A percentile compares a stretch with the other conserved stretches of the same genome.
Evolutionary conservation across 1,140 invertebrate species (phyloP).

Genomic region (Ceratina japonica): DNA sequence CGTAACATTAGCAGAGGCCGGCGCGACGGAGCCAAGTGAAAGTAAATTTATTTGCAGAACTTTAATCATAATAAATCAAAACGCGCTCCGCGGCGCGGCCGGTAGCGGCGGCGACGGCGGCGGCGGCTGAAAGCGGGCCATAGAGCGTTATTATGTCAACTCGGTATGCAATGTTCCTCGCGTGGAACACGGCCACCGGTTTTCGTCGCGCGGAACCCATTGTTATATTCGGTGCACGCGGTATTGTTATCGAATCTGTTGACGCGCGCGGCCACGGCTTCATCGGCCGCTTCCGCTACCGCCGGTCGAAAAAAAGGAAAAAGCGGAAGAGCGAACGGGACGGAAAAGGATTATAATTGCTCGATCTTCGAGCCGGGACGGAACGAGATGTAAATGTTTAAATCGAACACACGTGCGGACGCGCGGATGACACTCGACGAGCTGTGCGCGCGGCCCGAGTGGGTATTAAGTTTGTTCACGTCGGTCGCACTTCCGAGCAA

Average conservation of each 20-base stretch:
- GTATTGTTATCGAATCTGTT: conserved; percentile 17
- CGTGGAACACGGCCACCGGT: not conserved
- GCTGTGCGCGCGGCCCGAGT: not conserved
- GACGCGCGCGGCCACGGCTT: not conserved
- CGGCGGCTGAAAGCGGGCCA: conserved; percentile 6
- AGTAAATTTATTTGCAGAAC: conserved; percentile 27
- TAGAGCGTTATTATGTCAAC: conserved; percentile 25
- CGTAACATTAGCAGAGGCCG: conserved; percentile 9
- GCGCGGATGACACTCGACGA: not conserved
- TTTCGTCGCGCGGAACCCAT: not conserved
- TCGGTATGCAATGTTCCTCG: conserved; percentile 18
- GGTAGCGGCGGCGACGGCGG: too few species aligned
- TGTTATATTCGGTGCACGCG: not conserved
- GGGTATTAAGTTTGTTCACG: conserved; percentile 30
- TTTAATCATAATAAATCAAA: conserved; percentile 36
- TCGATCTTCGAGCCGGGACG: not conserved
- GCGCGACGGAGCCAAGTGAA: not conserved
- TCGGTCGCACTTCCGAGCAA: not conserved
- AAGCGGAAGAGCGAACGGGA: not conserved
- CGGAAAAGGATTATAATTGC: not conserved
- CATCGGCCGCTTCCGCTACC: too few species aligned
- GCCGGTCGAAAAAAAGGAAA: not conserved
- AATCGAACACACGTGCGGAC: conserved; percentile 24
- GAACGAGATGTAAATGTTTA: conserved; percentile 6
- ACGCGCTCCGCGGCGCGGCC: not conserved